These are phyloP conservation scores for Catharus fuscescens DNA, from an alignment of 2,113 vertebrate species.

Conservation along the genomic window DNA sequence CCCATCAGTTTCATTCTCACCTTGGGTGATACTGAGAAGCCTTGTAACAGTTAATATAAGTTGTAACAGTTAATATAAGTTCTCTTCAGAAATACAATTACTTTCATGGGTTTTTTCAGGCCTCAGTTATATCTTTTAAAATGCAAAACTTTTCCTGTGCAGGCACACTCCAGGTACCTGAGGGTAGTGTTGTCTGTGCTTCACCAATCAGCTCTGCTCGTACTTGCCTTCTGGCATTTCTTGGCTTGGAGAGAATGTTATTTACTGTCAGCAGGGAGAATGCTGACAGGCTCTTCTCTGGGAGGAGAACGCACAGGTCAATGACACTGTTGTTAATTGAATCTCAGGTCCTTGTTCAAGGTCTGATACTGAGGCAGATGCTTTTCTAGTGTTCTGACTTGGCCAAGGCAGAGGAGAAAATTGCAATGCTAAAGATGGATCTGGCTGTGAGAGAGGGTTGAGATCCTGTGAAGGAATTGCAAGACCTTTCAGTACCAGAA, in stretches of 20 bases:
- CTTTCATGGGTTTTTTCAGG: background rate
- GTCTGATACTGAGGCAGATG: background rate
- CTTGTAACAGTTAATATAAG: background rate
- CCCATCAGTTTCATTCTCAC: slow-evolving; percentile 52
- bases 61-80: background rate
- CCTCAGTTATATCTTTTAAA: slow-evolving; percentile 22
- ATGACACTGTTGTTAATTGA: background rate
- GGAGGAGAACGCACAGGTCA: background rate
- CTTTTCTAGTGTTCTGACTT: background rate
- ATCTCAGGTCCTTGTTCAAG: background rate
- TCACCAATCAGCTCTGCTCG: background rate
- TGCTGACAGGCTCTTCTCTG: background rate
- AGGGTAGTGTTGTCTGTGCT: background rate
- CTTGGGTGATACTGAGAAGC: slow-evolving; percentile 56
- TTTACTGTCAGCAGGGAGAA: background rate
- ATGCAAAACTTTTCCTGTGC: background rate
- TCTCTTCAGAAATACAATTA: slow-evolving; percentile 34
- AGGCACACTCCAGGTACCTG: background rate
- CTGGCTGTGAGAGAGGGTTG: background rate
- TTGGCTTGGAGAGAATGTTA: background rate
- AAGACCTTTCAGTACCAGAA: background rate
- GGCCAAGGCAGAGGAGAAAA: background rate
- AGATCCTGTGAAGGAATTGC: background rate
- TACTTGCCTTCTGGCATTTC: background rate
- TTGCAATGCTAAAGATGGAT: background rate